phyloP scores from a whole-genome alignment of 2,888 invertebrate species.

The Drosophila merina region DNA sequence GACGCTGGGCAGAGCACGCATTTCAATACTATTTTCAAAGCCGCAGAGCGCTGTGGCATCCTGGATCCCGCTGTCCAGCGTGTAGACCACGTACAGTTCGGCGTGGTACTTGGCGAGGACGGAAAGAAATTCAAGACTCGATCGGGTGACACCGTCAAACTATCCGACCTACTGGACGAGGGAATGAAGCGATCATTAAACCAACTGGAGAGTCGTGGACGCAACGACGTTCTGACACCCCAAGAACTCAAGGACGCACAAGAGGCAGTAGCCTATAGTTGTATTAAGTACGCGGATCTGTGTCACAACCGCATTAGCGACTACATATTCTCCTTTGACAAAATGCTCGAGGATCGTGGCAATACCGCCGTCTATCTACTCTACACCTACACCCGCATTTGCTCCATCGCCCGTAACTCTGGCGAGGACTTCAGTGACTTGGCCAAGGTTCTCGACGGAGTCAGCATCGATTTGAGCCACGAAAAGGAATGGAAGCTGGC shows the following conservation, averaged over 20 bases:
- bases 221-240: constrained; percentile 91
- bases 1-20: constrained; percentile 95
- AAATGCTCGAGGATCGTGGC: constrained; percentile 99
- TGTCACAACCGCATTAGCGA: constrained; percentile 96
- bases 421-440: constrained; percentile 86
- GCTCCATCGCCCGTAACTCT: constrained; percentile 92
- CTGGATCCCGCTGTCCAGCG: constrained; percentile 87
- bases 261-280: constrained; percentile 97
- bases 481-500: constrained; percentile 97
- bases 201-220: constrained; percentile 93
- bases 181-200: constrained; percentile 92
- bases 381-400: constrained; percentile 97
- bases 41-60: constrained; percentile 91
- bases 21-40: constrained; percentile 89
- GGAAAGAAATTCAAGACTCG: constrained; percentile 99
- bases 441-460: constrained; percentile 85
- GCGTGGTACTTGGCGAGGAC: constrained; percentile 98
- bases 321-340: constrained; percentile 99
- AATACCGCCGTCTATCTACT: constrained; percentile 99
- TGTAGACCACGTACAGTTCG: constrained; percentile 97
- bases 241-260: constrained; percentile 93
- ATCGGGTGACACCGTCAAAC: constrained; percentile 96
- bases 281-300: constrained; percentile 99
- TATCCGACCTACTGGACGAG: constrained; percentile 95
- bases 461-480: constrained; percentile 90